Base-by-base conservation (phyloP, 2,888 invertebrate species). In the Bugula neritina region DNA sequence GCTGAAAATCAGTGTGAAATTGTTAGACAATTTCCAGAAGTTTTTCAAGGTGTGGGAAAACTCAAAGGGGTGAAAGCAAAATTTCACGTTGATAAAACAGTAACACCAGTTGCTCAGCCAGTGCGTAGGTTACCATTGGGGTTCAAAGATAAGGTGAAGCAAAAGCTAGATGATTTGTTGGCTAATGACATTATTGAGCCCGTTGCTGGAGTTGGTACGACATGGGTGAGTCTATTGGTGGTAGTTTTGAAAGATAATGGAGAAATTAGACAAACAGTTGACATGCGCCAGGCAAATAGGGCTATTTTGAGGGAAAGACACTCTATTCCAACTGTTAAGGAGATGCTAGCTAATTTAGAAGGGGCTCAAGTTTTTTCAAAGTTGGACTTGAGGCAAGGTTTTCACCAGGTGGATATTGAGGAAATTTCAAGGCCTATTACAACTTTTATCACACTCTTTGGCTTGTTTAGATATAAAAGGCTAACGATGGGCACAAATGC, bases 321-420 rank as follows among this genome's bases (percentile, higher is more conserved):
- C 27, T 23, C 57, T 57, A 57, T 57, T n/a, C 57, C 57, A 3
- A 57, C 57, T 13, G 23, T 23, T 10, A 57, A 57, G 23, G 57
- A 57, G 57, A 57, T 57, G 57, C 23, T 57, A n/a, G 57, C 57
- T 27, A 57, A 57, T 57, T 57, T 57, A 27, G 57, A 57, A n/a
- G n/a, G n/a, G n/a, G n/a, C n/a, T n/a, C n/a, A n/a, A n/a, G n/a
- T n/a, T n/a, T n/a, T 43, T 17, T 43, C 43, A 5, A 5, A 43
- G 17, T 17, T 43, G 43, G 43, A 43, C 43, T 10, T 17, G 43
- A 43, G 17, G 5, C 43, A 43, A 17, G 43, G 43, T 5, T 43
- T 43, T 43, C 5, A 43, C 17, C 43, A 43, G 43, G 43, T 43
- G 5, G 43, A 43, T 5, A 10, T 43, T 5, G 43, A 43, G 5